phyloP scores from a whole-genome alignment of 1,140 invertebrate genomes.

The Campoletis sonorensis region DNA sequence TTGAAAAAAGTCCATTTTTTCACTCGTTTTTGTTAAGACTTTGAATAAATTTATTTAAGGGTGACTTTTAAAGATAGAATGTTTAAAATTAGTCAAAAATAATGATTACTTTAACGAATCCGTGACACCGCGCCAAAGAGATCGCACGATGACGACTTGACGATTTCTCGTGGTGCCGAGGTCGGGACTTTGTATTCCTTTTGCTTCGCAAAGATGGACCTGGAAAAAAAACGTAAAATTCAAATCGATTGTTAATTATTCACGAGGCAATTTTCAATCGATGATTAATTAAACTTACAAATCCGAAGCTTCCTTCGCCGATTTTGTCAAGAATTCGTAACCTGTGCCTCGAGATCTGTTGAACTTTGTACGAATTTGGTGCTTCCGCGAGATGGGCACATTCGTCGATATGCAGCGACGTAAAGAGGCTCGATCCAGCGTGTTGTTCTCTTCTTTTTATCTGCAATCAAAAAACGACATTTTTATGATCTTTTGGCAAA shows the following conservation, averaged over 20 bases:
- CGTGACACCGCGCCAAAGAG: constrained; percentile 82
- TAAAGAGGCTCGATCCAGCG: constrained; percentile 77
- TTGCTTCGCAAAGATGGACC: constrained; percentile 86
- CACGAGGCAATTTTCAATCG: too few relatives aligned
- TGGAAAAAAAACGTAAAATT: constrained; percentile 61
- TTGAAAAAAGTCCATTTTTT: too few relatives aligned
- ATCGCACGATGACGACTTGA: constrained; percentile 85
- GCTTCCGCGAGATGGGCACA: constrained; percentile 74
- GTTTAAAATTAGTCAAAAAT: too few relatives aligned
- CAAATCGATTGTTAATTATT: background rate
- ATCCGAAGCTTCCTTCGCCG: constrained; percentile 92
- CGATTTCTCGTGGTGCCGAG: constrained; percentile 80
- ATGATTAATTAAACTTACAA: constrained; percentile 85
- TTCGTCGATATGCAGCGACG: constrained; percentile 83
- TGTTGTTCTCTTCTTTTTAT: constrained; percentile 80
- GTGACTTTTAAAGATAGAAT: too few relatives aligned
- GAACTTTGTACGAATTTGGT: constrained; percentile 66
- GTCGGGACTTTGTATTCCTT: constrained; percentile 80
- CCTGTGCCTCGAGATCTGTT: constrained; percentile 85
- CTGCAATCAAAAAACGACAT: constrained; percentile 63
- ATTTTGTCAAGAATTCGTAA: constrained; percentile 90
- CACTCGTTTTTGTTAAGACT: too few relatives aligned
- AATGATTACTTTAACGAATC: constrained; percentile 80
- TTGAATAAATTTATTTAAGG: too few relatives aligned
- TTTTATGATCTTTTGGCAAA: too few relatives aligned